Base-by-base conservation (phyloP, 2,888 invertebrate genomes). In the Tenthredo amoena region DNA sequence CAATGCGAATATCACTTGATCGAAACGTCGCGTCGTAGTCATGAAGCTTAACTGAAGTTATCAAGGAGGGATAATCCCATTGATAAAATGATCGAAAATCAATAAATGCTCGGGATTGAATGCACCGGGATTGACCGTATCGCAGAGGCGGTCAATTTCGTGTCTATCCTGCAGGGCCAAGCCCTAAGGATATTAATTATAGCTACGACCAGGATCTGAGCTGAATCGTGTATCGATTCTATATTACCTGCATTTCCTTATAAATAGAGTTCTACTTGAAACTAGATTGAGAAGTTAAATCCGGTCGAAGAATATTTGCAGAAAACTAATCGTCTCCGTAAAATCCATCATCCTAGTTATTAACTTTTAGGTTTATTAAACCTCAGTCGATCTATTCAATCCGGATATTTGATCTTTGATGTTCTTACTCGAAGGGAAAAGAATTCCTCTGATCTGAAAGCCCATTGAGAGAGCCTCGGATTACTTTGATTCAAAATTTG, bases 131-230 rank as follows among this genome's bases (percentile, higher is more conserved):
- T 55, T 55, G 55, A 77, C 77, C 77, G 55, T 34, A 4, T 7
- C 55, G 77, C 18, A 12, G 55, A 55, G 31, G 34, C 77, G 77
- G 77, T 77, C 77, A 77, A 77, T 77, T 55, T 55, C n/a, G 55
- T 55, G 50, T 12, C 55, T 21, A 55, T 55, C 55, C 77, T 55
- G 50, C 50, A 77, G 72, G 15, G 34, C 50, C 6, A 18, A 10
- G 15, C 77, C 77, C 77, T 34, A 10, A 77, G 77, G 77, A 55
- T 55, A 77, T 77, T 55, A 77, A 77, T 77, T 77, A 77, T 18
- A 34, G 55, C 26, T 74, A 34, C 34, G 34, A 34, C 12, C 34
- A 50, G 12, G 31, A 50, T 55, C 50, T 77, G 31, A 55, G 12
- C 43, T 43, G 74, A 74, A 74, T n/a, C 47, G 40, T 77, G 55